phyloP scores from a whole-genome alignment of 2,888 invertebrate genomes.

The Caenorhabditis virilis region DNA sequence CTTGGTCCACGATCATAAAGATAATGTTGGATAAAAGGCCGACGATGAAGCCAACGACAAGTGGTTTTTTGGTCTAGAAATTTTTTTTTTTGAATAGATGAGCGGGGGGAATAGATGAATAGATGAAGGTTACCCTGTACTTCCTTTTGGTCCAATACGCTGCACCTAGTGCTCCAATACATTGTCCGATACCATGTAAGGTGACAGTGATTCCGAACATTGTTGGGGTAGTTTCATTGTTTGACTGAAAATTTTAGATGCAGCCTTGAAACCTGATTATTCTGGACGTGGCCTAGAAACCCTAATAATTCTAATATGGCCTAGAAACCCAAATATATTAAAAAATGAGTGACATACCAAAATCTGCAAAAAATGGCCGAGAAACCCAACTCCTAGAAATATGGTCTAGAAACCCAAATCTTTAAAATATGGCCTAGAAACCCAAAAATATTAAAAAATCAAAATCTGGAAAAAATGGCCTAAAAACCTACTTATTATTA shows the following conservation, averaged over 20 bases:
- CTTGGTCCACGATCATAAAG: conserved; percentile 22
- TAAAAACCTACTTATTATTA: too few relatives aligned
- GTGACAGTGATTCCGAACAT: conserved; percentile 26
- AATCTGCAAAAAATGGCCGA: background rate
- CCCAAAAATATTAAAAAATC: too few relatives aligned
- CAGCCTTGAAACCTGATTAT: too few relatives aligned
- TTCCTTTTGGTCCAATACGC: conserved; percentile 25
- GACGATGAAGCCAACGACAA: conserved; percentile 11
- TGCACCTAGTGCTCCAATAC: conserved; percentile 18
- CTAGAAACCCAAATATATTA: background rate
- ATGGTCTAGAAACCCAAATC: too few relatives aligned
- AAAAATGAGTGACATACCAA: background rate
- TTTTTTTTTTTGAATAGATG: too few relatives aligned
- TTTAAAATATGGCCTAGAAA: too few relatives aligned
- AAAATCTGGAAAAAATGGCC: too few relatives aligned
- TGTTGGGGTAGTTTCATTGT: conserved; percentile 11
- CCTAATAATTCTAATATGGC: too few relatives aligned
- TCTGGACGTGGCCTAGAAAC: too few relatives aligned
- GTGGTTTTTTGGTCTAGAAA: conserved; percentile 23
- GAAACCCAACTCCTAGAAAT: background rate
- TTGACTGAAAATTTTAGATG: conserved; percentile 19
- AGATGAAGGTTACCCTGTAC: conserved; percentile 18
- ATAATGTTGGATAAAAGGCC: conserved; percentile 13
- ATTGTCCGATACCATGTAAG: conserved; percentile 22
- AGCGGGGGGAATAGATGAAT: too few relatives aligned